Base-by-base conservation (phyloP, 2,888 invertebrate species). In the Heteromurus nitidus region DNA sequence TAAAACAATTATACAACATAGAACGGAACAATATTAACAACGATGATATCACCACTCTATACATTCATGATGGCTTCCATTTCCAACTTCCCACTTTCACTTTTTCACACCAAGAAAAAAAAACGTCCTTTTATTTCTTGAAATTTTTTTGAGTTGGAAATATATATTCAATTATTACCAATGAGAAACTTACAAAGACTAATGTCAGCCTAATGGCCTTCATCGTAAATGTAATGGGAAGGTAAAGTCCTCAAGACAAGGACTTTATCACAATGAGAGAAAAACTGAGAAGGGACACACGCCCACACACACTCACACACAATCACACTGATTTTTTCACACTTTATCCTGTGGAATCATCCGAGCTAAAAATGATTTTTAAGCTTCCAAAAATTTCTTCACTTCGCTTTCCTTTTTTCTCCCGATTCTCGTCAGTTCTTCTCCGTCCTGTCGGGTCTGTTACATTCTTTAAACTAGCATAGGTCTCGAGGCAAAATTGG, bases 381-480 rank as follows among this genome's bases (percentile, higher is more conserved):
- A 13, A n/a, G n/a, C 9, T 28, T 55, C n/a, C 11, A 72, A 62
- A n/a, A n/a, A n/a, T n/a, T n/a, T n/a, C 7, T 11, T 26, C 26
- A 13, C 11, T 62, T 44, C 53, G 24, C 13, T 28, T 50, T 50
- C 22, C 36, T 47, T 69, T 36, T 64, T 44, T 28, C 65, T 44
- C 36, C n/a, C n/a, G 5, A 1, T 24, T 24, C 28, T 16, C 77
- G 5, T 69, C 47, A 26, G n/a, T 69, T 62, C n/a, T n/a, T n/a
- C n/a, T n/a, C 62, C 77, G 62, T 70, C 77, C 70, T 53, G 30
- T 70, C 70, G n/a, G 62, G 7, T 53, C 72, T 55, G 64, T 30
- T 62, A 22, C 79, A 80, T 80, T 65, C 42, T 58, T 44, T 80
- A 80, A 80, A 80, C 72, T 80, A 80, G 79, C 72, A 44, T 58